Evolutionary conservation across 2,113 vertebrate species (phyloP), one percentile per base, ranked within the genome.

Genomic region (Prolemur simus): DNA sequence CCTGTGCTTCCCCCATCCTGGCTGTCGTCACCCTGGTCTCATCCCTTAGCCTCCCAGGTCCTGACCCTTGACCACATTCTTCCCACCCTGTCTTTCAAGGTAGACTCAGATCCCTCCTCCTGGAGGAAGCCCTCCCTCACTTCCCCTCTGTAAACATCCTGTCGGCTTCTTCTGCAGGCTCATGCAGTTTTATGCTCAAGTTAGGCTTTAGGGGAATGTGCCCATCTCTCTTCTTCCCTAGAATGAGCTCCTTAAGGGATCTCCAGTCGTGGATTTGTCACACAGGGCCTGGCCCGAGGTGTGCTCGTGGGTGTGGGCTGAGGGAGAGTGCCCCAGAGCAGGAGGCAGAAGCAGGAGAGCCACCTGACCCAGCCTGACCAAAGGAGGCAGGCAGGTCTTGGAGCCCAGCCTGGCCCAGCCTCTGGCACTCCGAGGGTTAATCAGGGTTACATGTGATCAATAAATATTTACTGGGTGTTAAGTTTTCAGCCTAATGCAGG

Each of bases 401-500:
- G 5, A 85, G 84, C 80, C 76, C 60, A 56, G 54, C 32, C 47
- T 47, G 69, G 34, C 88, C 88, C 69, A 97, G 89, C 63, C 66
- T 97, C 89, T 56, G 91, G 97, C 49, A 47, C 96, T 77, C 94
- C 91, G 27, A 25, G 93, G 96, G 97, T 97, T 98, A 98, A 97
- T 97, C 96, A 96, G 97, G 0, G 1, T 78, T 95, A 0, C n/a
- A 68, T 71, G 42, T 89, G 14, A 49, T 92, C 97, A 95, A 97
- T 96, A 98, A 98, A 97, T 96, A 80, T 98, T 98, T 98, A 96
- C 89, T 96, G 94, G 93, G 95, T 98, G 95, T 97, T 83, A 93
- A 60, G 73, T 92, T 98, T 98, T 92, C 90, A 73, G 87, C 73
- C 69, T 89, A 81, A 97, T 83, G 2, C 0, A 42, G 93, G 85